Percentiles rank a stretch among this genome's conserved stretches.
Evolutionary conservation across 2,888 invertebrate genomes (phyloP).

Genomic region (Microctonus aethiopoides): DNA sequence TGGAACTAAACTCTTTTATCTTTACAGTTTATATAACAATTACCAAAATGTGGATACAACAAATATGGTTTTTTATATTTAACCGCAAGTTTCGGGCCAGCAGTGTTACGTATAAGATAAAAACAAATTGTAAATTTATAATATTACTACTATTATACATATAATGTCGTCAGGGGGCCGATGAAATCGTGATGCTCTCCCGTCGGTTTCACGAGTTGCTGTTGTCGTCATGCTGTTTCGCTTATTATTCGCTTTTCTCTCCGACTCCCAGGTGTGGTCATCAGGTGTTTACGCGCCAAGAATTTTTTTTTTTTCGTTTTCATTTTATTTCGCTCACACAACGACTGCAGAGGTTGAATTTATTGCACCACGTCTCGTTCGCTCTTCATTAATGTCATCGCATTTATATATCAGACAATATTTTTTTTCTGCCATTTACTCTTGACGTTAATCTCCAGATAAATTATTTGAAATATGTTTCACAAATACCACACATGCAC

Average conservation of each 20-base stretch:
- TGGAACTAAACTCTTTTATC: not conserved
- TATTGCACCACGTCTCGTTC: slow-evolving; percentile 9
- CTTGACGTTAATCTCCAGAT: not conserved
- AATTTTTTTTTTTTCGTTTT: slow-evolving; percentile 11
- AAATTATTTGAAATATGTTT: not conserved
- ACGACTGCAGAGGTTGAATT: not conserved
- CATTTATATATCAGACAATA: not conserved
- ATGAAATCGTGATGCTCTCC: slow-evolving; percentile 3
- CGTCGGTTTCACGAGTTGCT: not conserved
- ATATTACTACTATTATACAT: not conserved
- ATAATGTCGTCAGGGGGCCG: not conserved
- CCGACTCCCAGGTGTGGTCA: slow-evolving; percentile 8
- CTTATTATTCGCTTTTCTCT: slow-evolving; percentile 10
- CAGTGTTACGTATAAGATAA: not conserved
- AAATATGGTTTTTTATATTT: not conserved
- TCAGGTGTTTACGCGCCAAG: not conserved
- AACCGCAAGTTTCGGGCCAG: not conserved
- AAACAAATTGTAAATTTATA: not conserved
- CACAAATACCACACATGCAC: not conserved
- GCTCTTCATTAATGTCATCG: slow-evolving; percentile 26
- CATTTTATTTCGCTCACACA: not conserved
- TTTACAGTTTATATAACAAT: not conserved
- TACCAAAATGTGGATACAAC: not conserved
- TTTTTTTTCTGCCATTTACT: not conserved
- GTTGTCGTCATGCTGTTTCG: not conserved